Percentiles rank a stretch among this genome's conserved stretches.
Conservation (phyloP, 1,140 invertebrate genomes). For the Drosophila ironensis region DNA sequence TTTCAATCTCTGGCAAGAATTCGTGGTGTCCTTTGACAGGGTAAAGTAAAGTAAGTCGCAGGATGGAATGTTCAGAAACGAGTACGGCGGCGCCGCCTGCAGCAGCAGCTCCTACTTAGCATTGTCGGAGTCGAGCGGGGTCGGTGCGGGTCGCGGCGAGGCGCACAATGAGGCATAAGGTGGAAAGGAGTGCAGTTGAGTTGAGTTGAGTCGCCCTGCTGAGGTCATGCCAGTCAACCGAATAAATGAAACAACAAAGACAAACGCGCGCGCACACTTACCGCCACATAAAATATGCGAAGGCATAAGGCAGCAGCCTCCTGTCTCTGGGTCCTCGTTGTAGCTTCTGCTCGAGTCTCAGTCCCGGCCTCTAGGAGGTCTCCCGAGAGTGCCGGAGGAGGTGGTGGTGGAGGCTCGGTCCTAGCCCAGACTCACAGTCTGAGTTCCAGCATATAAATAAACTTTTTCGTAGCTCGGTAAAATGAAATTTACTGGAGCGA, state of each 20-base stretch:
- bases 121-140: slow-evolving; percentile 1
- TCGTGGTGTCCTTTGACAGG: slow-evolving; percentile 22
- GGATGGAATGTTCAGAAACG: slow-evolving; percentile 44
- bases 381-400: slow-evolving; percentile 52
- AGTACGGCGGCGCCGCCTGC: slow-evolving; percentile 34
- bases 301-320: slow-evolving; percentile 47
- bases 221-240: slow-evolving; percentile 78
- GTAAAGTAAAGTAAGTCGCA: slow-evolving; percentile 21
- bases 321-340: too few species aligned
- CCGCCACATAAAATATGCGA: slow-evolving; percentile 69
- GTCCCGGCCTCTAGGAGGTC: slow-evolving; percentile 19
- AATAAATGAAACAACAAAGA: slow-evolving; percentile 78
- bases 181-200: too few species aligned
- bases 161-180: not conserved
- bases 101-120: slow-evolving; percentile 47
- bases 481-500: slow-evolving; percentile 54
- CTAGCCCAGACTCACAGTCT: slow-evolving; percentile 21
- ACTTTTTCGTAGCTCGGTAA: slow-evolving; percentile 51
- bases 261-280: slow-evolving; percentile 25
- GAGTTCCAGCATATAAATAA: slow-evolving; percentile 62
- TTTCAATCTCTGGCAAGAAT: too few species aligned
- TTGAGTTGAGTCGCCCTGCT: slow-evolving; percentile 36
- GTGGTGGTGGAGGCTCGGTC: too few species aligned
- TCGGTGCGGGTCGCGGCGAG: not conserved
- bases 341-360: not conserved